Evolutionary conservation across 2,113 vertebrate genomes (phyloP), one percentile per base, ranked within the genome.

Genomic region (Hepsetus odoe): DNA sequence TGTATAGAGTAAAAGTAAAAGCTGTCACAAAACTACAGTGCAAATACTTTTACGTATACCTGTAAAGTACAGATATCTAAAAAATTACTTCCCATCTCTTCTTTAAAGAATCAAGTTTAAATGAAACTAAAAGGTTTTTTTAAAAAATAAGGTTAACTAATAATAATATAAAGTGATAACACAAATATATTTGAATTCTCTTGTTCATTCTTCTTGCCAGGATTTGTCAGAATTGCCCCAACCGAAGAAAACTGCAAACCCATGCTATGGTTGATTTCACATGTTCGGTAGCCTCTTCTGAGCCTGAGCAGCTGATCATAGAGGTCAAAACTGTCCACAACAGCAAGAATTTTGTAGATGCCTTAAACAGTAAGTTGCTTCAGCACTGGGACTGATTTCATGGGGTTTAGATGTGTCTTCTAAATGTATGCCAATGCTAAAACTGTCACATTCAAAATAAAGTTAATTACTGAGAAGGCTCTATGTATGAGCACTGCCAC

Each of bases 401-500:
- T 56, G 24, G 22, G 12, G 53, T 4, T 26, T 56, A 14, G 42
- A n/a, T n/a, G n/a, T n/a, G 42, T 14, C 42, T 44, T 1, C 42
- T 44, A 2, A 44, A 16, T 2, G 13, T 14, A 14, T 16, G 13
- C 42, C 11, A 14, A 14, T 44, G 2, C 42, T 44, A 8, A 8
- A 42, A 11, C 40, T 44, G 42, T 44, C 12, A 44, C 16, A 14
- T 14, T 4, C 2, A 14, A 1, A 14, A 44, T 44, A 44, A 42
- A 44, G 13, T 44, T 14, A 11, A 44, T 1, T 44, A 44, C 42
- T 32, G 16, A 32, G 14, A 38, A 30, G 12, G 59, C 11, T 61
- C n/a, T 46, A 32, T 18, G 64, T 79, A 64, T 28, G 18, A 75
- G 46, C 68, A 80, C 28, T 83, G 18, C 84, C 88, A 77, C 65